Base-by-base conservation (phyloP, 2,113 vertebrate genomes). In the Archilochus colubris region DNA sequence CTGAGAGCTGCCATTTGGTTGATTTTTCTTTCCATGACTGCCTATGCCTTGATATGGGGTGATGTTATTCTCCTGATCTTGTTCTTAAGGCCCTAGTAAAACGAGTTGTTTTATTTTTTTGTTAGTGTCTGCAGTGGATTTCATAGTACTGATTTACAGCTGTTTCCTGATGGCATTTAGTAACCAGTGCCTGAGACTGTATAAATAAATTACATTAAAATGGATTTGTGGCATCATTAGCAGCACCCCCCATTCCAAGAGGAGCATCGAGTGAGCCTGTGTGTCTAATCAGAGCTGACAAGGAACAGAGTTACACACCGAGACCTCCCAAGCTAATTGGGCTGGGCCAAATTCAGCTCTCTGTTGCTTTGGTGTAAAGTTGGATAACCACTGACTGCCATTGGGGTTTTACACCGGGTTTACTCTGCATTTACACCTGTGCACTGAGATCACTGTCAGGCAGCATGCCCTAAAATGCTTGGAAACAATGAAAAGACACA, bases 251-350 rank as follows among this genome's bases (percentile, higher is more conserved):
- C 77, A 43, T 93, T 90, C 82, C 88, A 93, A 81, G 80, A 68
- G 79, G 79, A 96, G 76, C 76, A 68, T 92, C 73, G 80, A 90
- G 68, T 44, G 83, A 91, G 90, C 57, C 61, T 59, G 79, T 0
- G 2, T 93, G 92, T 83, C 94, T 95, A 91, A 95, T 95, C 74
- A 40, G 84, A 91, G 86, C 50, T 92, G 94, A 86, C 86, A 88
- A 69, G 69, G 73, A 96, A 74, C 74, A 50, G 79, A 89, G 78
- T 85, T 82, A 87, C 70, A n/a, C 63, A 46, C 84, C 1, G 43
- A 91, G 74, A 62, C 81, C 66, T 75, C 77, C 67, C 51, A 57
- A 92, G 87, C 84, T 87, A 36, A 54, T 69, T 70, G 43, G 81
- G 25, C 59, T 69, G 13, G 85, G 91, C 81, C 91, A 91, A 38